phyloP scores from a whole-genome alignment of 2,113 vertebrate genomes.

The Xenopus tropicalis region DNA sequence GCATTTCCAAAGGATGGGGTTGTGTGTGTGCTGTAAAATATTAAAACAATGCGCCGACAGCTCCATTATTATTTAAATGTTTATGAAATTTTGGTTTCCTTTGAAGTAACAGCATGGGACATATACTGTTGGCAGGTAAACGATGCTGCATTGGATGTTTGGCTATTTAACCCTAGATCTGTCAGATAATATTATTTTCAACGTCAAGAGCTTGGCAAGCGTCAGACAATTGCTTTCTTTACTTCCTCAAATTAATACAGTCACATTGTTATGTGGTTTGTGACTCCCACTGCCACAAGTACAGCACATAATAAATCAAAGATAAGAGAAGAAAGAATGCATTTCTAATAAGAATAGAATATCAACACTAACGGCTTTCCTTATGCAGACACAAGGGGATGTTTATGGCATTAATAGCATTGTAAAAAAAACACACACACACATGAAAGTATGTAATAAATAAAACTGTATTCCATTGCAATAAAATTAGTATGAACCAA shows the following conservation, averaged over 20 bases:
- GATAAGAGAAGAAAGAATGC: slow-evolving; percentile 48
- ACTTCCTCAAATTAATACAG: slow-evolving; percentile 50
- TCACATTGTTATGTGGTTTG: slow-evolving; percentile 48
- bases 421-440: not conserved
- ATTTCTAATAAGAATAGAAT: slow-evolving; percentile 6
- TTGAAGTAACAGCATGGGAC: slow-evolving; percentile 60
- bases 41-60: slow-evolving; percentile 54
- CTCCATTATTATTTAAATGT: slow-evolving; percentile 60
- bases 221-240: slow-evolving; percentile 48
- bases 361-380: not conserved
- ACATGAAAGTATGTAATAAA: not conserved
- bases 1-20: slow-evolving; percentile 52
- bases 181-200: slow-evolving; percentile 55
- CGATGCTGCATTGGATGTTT: slow-evolving; percentile 51
- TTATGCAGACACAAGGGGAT: not conserved
- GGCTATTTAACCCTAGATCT: slow-evolving; percentile 58
- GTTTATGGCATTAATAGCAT: slow-evolving; percentile 3
- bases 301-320: slow-evolving; percentile 42
- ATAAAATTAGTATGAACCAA: not conserved
- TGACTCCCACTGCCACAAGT: slow-evolving; percentile 43
- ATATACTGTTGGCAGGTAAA: slow-evolving; percentile 53
- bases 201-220: slow-evolving; percentile 49
- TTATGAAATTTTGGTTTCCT: slow-evolving; percentile 51
- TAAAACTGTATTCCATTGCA: not conserved
- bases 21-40: slow-evolving; percentile 51